phyloP scores from a whole-genome alignment of 2,888 invertebrate genomes.

The Escarpia spicata region DNA sequence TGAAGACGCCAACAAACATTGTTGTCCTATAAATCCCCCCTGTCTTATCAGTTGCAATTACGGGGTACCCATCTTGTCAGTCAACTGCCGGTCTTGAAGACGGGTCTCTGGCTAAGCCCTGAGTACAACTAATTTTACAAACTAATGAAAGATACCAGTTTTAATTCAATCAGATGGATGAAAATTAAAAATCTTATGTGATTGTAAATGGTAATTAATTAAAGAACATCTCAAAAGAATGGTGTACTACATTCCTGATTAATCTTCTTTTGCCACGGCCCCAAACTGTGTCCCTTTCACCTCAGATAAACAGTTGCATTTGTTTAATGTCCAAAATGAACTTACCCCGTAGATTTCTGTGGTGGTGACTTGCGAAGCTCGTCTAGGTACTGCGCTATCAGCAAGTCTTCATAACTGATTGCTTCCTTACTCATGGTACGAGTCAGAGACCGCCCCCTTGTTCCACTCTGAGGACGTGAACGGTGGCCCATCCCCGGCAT shows the following conservation, averaged over 20 bases:
- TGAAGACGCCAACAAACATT: too few species aligned
- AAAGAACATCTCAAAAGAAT: too few species aligned
- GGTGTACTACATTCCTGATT: neutral
- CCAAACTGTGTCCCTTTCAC: neutral
- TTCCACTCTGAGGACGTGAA: neutral
- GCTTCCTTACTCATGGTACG: slow-evolving; percentile 41
- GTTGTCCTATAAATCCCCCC: too few species aligned
- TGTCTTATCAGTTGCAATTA: too few species aligned
- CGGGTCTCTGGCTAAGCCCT: too few species aligned
- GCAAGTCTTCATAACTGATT: slow-evolving; percentile 62
- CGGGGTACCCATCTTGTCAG: too few species aligned
- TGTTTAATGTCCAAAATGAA: neutral
- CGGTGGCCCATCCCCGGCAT: slow-evolving; percentile 28
- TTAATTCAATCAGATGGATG: too few species aligned
- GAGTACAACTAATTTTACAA: too few species aligned
- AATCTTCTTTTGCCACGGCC: neutral
- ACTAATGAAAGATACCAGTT: too few species aligned
- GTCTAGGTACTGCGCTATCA: slow-evolving; percentile 62
- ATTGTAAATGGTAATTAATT: too few species aligned
- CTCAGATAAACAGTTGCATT: neutral
- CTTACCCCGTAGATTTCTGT: slow-evolving; percentile 33
- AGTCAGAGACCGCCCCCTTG: neutral
- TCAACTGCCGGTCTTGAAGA: too few species aligned
- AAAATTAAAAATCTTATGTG: too few species aligned
- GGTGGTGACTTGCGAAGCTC: slow-evolving; percentile 51